phyloP scores from a whole-genome alignment of 2,797 vertebrate genomes.

The Enteromius viviparus region DNA sequence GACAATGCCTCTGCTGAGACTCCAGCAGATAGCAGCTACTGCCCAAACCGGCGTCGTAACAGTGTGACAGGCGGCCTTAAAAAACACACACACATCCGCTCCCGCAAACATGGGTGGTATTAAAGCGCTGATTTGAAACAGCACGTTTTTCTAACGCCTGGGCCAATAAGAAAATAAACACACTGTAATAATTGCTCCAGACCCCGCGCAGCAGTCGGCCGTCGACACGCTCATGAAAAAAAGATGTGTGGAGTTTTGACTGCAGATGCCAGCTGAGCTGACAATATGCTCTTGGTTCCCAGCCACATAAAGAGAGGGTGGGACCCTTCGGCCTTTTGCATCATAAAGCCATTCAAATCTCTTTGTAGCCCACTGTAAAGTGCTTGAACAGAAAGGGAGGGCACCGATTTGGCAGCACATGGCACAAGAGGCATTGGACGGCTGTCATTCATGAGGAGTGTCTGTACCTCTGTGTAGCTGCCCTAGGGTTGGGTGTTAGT shows the following conservation, averaged over 20 bases:
- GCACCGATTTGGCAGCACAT: conserved; percentile 71
- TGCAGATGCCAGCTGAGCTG: conserved; percentile 64
- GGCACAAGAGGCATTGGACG: conserved; percentile 44
- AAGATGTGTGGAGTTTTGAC: conserved; percentile 60
- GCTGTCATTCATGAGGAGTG: conserved; percentile 54
- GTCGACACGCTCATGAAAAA: conserved; percentile 60
- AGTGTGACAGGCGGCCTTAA: conserved; percentile 69
- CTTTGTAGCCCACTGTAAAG: conserved; percentile 49
- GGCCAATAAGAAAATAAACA: conserved; percentile 63
- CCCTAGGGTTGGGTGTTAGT: conserved; percentile 43
- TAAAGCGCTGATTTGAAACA: conserved; percentile 62
- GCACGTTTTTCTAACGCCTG: conserved; percentile 53
- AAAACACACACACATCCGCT: conserved; percentile 45
- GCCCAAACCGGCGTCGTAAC: conserved; percentile 72
- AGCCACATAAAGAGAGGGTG: conserved; percentile 62
- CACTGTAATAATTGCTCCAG: conserved; percentile 59
- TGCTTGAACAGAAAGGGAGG: conserved; percentile 45
- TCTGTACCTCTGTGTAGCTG: conserved; percentile 25
- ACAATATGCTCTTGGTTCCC: conserved; percentile 59
- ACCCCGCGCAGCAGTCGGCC: conserved; percentile 57
- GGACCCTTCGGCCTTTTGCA: conserved; percentile 53
- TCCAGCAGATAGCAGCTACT: conserved; percentile 73
- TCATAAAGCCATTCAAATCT: conserved; percentile 61
- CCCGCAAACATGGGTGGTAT: conserved; percentile 52
- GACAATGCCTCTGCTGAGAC: conserved; percentile 79